These are phyloP conservation scores for Chascanopsetta lugubris DNA, from an alignment of 2,113 vertebrate species.

Conservation along the genomic window DNA sequence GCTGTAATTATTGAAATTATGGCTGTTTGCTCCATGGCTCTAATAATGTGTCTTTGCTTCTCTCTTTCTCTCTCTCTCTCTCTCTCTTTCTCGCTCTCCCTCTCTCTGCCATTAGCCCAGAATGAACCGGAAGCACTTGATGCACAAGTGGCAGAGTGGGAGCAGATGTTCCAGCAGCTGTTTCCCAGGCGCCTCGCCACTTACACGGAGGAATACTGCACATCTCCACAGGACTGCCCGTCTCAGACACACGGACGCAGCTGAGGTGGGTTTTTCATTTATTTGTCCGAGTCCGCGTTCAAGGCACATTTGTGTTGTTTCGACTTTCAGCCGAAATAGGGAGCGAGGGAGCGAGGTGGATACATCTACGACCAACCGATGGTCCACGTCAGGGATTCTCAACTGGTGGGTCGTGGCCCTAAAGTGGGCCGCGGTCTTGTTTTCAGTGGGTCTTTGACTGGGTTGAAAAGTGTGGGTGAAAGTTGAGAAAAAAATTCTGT, in stretches of 20 bases:
- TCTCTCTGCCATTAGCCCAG: conserved; percentile 17
- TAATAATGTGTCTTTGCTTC: conserved; percentile 17
- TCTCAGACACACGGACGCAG: neutral
- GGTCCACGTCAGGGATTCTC: no score
- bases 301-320: no score
- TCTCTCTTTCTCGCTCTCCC: no score
- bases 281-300: neutral
- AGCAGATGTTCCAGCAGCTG: conserved; percentile 63
- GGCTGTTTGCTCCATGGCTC: conserved; percentile 6
- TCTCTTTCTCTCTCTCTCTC: no score
- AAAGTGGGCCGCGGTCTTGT: no score
- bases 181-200: conserved; percentile 14
- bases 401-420: no score
- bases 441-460: no score
- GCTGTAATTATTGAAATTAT: conserved; percentile 26
- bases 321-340: no score
- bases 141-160: conserved; percentile 27
- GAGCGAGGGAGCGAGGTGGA: no score
- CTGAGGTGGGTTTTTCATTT: neutral
- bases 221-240: conserved; percentile 18
- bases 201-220: neutral
- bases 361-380: no score
- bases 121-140: conserved; percentile 24
- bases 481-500: no score
- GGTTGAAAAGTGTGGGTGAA: no score